These are phyloP conservation scores for Gallinago undulata DNA, from an alignment of 2,113 vertebrate genomes.

Conservation along the genomic window DNA sequence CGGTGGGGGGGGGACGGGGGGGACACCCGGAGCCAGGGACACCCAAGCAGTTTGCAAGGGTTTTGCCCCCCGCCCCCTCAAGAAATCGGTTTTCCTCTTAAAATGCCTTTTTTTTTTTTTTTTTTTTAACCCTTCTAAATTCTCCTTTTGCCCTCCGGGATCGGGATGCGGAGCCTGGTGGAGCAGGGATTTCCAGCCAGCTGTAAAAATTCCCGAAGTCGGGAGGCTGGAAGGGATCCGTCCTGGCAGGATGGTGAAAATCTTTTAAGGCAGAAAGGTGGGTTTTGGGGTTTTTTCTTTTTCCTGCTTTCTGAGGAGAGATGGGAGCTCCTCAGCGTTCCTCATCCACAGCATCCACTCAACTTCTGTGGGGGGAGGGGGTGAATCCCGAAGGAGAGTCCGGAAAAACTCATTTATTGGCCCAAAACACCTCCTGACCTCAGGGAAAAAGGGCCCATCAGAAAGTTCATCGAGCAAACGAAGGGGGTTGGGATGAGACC, in stretches of 20 bases:
- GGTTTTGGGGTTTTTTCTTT: neutral
- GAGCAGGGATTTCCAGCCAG: neutral
- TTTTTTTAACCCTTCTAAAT: too few relatives aligned
- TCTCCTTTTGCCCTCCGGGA: too few relatives aligned
- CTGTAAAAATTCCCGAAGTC: neutral
- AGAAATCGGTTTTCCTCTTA: neutral
- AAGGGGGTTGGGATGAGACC: neutral
- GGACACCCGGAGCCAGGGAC: accelerated
- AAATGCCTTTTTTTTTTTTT: neutral
- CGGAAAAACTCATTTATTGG: neutral
- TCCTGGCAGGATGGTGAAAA: accelerated
- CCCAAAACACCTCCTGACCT: neutral
- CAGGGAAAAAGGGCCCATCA: neutral
- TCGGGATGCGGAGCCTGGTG: neutral
- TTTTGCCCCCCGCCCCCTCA: neutral
- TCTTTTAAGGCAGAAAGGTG: neutral
- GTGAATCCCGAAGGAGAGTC: neutral
- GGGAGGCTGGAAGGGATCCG: accelerated
- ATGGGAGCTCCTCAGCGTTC: neutral
- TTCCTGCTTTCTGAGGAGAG: neutral
- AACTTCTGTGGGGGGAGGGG: neutral
- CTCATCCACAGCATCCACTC: neutral
- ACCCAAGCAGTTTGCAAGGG: neutral
- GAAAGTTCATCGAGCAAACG: neutral
- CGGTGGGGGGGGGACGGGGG: too few relatives aligned